Base-by-base conservation (phyloP, 1,140 invertebrate species). In the Archivesica marissinica region DNA sequence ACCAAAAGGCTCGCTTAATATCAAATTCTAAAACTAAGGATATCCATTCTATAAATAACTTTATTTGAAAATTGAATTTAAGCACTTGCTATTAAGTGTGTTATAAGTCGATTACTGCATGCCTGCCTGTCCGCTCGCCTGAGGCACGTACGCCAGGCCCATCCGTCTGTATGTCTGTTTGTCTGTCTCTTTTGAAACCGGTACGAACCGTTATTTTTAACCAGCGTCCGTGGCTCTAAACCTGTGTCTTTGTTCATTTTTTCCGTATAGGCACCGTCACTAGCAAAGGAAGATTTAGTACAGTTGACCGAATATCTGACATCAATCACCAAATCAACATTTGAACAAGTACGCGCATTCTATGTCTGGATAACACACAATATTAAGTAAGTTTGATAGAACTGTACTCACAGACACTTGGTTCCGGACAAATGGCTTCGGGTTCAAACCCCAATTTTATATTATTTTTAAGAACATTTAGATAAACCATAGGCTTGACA, bases 331-430 rank as follows among this genome's bases (percentile, higher is more conserved):
- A 20, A 17, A 47, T 61, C 50, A 13, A 20, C 28, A 7, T 20
- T 83, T 20, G 80, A 83, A 44, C 30, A 64, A 47, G 70, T 75
- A 28, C 68, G 80, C 20, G 80, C 80, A n/a, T 75, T 83, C 35
- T 83, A 75, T 39, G 35, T 74, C 9, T 83, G 80, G 80, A 83
- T 83, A 7, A 83, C 80, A 17, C 80, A 83, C 44, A 83, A 75
- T 33, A 83, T 83, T 17, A 81, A 81, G 79, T 81, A 81, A 64
- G 61, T n/a, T 2, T 4, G 17, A 38, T n/a, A n/a, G 20, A 56
- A 4, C 20, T 4, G 28, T 11, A 56, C 6, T 23, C 4, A 56
- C 6, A 56, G 52, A 20, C 44, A 47, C 20, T 11, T 47, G 20
- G 9, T 47, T 47, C 20, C 9, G 9, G 44, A 20, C 20, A 20